Evolutionary conservation across 2,888 invertebrate species (phyloP), one percentile per base, ranked within the genome.

Genomic region (Dolichomitus sp.): DNA sequence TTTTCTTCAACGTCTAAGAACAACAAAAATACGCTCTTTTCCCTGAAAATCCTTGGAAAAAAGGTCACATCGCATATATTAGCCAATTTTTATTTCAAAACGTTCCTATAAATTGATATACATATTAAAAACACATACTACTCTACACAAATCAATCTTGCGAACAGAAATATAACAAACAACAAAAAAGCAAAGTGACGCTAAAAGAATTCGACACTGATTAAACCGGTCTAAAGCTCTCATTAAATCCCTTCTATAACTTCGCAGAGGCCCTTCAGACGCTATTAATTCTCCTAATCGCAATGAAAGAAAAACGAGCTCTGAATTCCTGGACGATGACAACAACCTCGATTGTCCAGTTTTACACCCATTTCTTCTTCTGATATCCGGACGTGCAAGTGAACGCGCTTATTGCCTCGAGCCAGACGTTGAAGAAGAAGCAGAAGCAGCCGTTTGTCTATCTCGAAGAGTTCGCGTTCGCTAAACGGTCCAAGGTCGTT

Each of bases 311-410:
- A 80, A 84, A 86, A 70, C 83, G 86, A 85, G 86, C 86, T 87
- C 87, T 84, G 86, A 88, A 88, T 88, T 88, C 89, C 85, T 85
- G 69, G 70, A 80, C 84, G 85, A 87, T 88, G 89, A 89, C 84
- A 72, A 37, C 79, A 76, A 79, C 50, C 76, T 75, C 72, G 68
- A 65, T 84, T 84, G 81, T 76, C 72, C 54, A 80, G 73, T 6
- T 45, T 57, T 78, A 80, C 69, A 52, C 23, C 68, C 74, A 68
- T 48, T 30, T 54, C 63, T 83, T 68, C 69, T 57, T 40, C 73
- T 76, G 74, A 83, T 83, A 77, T 83, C 83, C 83, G 83, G 81
- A 81, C 75, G 61, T 45, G 9, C 61, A 27, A 27, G 30, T 52
- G 68, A 68, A 33, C 48, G 50, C 33, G 59, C 45, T 45, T 45